Base-by-base conservation (phyloP, 2,113 vertebrate species). In the Ibidorhyncha struthersii region DNA sequence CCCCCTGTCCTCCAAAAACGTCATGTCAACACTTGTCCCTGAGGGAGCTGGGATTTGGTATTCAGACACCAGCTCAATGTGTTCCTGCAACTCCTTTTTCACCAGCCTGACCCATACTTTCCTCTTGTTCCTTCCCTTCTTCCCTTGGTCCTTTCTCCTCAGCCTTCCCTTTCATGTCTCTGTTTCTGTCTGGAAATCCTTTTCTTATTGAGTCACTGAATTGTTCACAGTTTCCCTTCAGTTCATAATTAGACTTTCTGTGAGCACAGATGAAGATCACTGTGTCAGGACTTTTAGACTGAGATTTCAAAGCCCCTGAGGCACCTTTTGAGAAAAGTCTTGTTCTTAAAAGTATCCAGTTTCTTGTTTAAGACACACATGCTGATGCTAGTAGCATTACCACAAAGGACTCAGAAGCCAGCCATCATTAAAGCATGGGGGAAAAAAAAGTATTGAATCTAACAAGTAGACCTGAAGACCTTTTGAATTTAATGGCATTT, bases 151-250 rank as follows among this genome's bases (percentile, higher is more conserved):
- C n/a, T 91, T 87, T 87, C 41, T 93, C 52, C 26, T 21, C 27
- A 71, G 36, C 36, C 79, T 29, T 82, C 69, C 19, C 43, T 92
- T 92, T 94, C 66, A 62, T 0, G 0, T 91, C 56, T 56, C n/a
- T 0, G 0, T 91, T 43, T 56, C 29, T 89, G 55, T 63, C 81
- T 96, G 78, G 70, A 95, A 93, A 93, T 87, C 94, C 55, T 93
- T 96, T 96, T 84, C 93, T 62, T 66, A 69, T 10, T 90, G 91
- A 94, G 81, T 87, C 91, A 93, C 84, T 32, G 61, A 86, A 59
- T 78, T 72, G 52, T 86, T 97, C 93, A 86, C 69, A 56, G 13
- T 96, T 91, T 96, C 93, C 89, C 58, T 82, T 82, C 30, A 63
- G 67, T 81, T 93, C 49, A 17, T 80, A 82, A 63, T 93, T 65